Evolutionary conservation across 2,113 vertebrate genomes (phyloP), one percentile per base, ranked within the genome.

Genomic region (Geococcyx californianus): DNA sequence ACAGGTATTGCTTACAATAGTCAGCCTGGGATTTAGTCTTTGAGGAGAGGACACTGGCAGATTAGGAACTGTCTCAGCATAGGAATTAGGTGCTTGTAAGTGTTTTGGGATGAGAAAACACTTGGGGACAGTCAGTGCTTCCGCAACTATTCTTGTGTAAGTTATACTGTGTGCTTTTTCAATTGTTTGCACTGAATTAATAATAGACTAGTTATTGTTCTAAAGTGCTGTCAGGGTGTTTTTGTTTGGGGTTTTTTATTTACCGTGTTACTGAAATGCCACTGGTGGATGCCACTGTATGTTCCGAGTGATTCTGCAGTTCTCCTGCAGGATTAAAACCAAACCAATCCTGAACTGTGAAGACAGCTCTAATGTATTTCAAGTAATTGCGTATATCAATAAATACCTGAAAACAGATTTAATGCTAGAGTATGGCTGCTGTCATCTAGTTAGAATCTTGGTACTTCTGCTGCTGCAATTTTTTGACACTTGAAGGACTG

Each of bases 361-460:
- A 84, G 92, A 72, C 36, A 62, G 13, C 42, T 80, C 52, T 63
- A 55, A 77, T 62, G 18, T 94, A 84, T 95, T 76, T 49, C 85
- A 69, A 86, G 62, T 76, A 34, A 83, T 86, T 55, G 51, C 38
- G 52, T 54, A 16, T 28, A 54, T 29, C 52, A 29, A 54, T 54
- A 54, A 29, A 29, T 86, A 80, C 73, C 75, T 94, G 66, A 60
- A 74, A 94, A 72, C 26, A 91, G 62, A 91, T 94, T 78, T 90
- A 74, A 29, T 94, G 93, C 66, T 38, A 73, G 78, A 82, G 55
- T 63, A 73, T 87, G 44, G 47, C 79, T 40, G 38, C 87, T 96
- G 68, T 96, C 64, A 80, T 94, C 85, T 96, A 89, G 92, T 95
- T 96, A 94, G 75, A 64, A 89, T 51, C 13, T 42, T 52, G 60